phyloP scores from a whole-genome alignment of 2,113 vertebrate species.

The Dasyprocta punctata region DNA sequence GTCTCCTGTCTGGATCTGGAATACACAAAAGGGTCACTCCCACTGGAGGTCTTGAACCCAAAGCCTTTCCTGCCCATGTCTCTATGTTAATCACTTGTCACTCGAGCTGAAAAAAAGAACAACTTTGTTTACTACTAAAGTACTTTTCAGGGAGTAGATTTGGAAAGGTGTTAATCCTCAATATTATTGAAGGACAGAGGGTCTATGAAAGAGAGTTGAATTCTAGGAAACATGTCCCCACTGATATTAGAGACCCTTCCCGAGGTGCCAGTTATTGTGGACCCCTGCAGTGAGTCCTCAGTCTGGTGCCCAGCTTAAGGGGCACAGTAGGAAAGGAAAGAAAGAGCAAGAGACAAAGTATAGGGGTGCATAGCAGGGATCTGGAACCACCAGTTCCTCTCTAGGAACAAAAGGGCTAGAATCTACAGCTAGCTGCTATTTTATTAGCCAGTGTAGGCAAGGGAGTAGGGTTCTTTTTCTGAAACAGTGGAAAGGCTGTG shows the following conservation, averaged over 20 bases:
- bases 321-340: not conserved
- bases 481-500: too few relatives aligned
- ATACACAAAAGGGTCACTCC: not conserved
- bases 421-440: too few relatives aligned
- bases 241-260: not conserved
- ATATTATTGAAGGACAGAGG: not conserved
- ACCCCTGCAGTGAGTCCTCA: too few relatives aligned
- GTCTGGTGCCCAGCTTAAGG: too few relatives aligned
- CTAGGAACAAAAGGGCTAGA: too few relatives aligned
- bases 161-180: not conserved
- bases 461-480: too few relatives aligned
- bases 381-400: too few relatives aligned
- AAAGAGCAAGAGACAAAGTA: too few relatives aligned
- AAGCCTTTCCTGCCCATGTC: not conserved
- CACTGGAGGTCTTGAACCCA: constrained; percentile 9
- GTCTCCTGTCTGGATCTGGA: not conserved
- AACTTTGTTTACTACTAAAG: constrained; percentile 1
- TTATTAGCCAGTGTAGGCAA: too few relatives aligned
- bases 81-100: not conserved
- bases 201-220: not conserved
- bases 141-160: not conserved
- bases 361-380: too few relatives aligned
- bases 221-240: not conserved
- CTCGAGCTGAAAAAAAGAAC: not conserved
- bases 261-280: too few relatives aligned